A percentile compares a stretch with the other conserved stretches of the same genome.
Evolutionary conservation across 2,113 vertebrate species (phyloP).

Genomic region (Notiomystis cincta): DNA sequence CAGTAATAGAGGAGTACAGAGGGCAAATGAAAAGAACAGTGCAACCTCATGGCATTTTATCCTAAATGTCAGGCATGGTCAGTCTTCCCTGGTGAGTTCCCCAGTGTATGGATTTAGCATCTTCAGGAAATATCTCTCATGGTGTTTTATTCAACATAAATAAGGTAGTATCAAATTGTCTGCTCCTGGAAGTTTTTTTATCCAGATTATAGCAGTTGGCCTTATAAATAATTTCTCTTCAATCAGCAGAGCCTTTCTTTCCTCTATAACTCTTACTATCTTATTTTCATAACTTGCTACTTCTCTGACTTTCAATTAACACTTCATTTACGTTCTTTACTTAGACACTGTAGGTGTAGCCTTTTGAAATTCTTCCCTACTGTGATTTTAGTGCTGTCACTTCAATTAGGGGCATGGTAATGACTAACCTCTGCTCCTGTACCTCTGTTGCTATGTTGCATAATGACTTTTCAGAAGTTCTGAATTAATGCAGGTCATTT

Average conservation of each 20-base stretch:
- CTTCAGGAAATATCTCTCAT: not conserved
- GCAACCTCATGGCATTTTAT: not conserved
- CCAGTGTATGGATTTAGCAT: not conserved
- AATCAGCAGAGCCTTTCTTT: not conserved
- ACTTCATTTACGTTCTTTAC: not conserved
- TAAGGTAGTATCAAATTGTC: not conserved
- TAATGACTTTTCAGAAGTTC: not conserved
- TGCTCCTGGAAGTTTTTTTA: not conserved
- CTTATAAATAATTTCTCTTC: not conserved
- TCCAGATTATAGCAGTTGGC: not conserved
- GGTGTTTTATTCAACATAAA: not conserved
- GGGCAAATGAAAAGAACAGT: not conserved
- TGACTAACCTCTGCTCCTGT: not conserved
- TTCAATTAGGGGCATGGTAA: not conserved
- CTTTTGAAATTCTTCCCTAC: not conserved
- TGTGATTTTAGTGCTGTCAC: not conserved
- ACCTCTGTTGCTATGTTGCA: not conserved
- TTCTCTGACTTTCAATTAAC: not conserved
- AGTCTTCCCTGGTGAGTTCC: not conserved
- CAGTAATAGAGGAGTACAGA: not conserved
- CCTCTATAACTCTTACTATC: not conserved
- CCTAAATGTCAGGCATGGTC: not conserved
- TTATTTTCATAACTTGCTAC: conserved; percentile 18
- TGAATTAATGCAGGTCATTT: conserved; percentile 3
- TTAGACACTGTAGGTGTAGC: not conserved